Evolutionary conservation across 1,140 invertebrate genomes (phyloP).

Genomic region (Bombus picipes): DNA sequence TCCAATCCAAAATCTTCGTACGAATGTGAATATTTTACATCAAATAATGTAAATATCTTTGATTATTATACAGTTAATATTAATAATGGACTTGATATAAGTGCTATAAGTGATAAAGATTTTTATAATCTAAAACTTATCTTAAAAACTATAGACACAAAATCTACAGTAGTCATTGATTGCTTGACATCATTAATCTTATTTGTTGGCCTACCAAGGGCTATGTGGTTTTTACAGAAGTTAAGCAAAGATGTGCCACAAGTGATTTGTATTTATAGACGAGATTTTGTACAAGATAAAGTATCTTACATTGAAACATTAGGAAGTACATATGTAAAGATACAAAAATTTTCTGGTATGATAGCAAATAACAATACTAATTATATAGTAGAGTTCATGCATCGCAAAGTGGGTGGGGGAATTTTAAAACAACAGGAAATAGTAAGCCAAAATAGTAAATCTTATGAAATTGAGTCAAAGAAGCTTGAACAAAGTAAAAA

Average conservation of each 20-base stretch:
- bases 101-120: conserved; percentile 48
- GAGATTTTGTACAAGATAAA: conserved; percentile 70
- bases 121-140: conserved; percentile 66
- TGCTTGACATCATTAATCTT: conserved; percentile 76
- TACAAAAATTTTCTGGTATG: conserved; percentile 60
- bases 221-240: conserved; percentile 74
- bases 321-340: conserved; percentile 74
- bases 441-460: conserved; percentile 70
- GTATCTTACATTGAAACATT: conserved; percentile 76
- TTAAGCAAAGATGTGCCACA: conserved; percentile 67
- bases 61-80: conserved; percentile 75
- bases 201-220: conserved; percentile 68
- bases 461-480: conserved; percentile 63
- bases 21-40: conserved; percentile 52
- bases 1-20: conserved; percentile 67
- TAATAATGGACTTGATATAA: conserved; percentile 45
- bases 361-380: conserved; percentile 60
- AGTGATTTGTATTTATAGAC: conserved; percentile 77
- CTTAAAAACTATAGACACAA: conserved; percentile 50
- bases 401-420: conserved; percentile 71
- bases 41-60: conserved; percentile 67
- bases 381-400: conserved; percentile 67
- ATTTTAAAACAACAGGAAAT: conserved; percentile 69
- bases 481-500: conserved; percentile 23
- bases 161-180: conserved; percentile 71